Percentiles rank a stretch among this genome's conserved stretches.
Conservation (phyloP, 1,140 invertebrate genomes). For the Galleria mellonella region DNA sequence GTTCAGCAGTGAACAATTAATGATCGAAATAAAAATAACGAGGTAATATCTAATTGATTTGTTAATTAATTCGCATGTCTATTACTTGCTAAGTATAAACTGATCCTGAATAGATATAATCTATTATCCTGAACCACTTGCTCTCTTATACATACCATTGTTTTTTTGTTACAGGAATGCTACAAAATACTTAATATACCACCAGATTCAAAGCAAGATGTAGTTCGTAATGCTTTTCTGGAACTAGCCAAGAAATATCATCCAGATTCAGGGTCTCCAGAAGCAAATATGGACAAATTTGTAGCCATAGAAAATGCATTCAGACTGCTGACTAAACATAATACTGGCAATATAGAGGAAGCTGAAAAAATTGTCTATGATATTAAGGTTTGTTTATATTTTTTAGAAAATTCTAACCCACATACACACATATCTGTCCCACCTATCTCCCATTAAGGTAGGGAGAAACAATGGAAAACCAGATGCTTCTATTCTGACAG, state of each 20-base stretch:
- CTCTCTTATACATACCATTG: neutral
- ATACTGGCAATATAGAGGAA: conserved; percentile 53
- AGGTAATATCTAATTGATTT: no score
- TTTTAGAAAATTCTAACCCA: no score
- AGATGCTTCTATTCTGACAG: no score
- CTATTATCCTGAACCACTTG: no score
- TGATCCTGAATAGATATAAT: no score
- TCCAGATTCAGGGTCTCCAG: conserved; percentile 83
- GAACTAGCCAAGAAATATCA: conserved; percentile 86
- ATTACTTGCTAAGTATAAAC: no score
- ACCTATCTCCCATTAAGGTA: no score
- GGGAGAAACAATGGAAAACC: no score
- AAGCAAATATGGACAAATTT: conserved; percentile 83
- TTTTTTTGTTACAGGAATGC: conserved; percentile 74
- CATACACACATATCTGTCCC: no score
- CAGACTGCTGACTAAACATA: conserved; percentile 74
- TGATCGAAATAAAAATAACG: no score
- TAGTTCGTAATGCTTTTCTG: conserved; percentile 82
- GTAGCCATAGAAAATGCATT: conserved; percentile 78
- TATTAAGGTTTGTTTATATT: conserved; percentile 48
- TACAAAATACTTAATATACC: conserved; percentile 80
- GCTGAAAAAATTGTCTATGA: conserved; percentile 64
- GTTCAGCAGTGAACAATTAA: no score
- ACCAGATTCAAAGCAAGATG: conserved; percentile 81
- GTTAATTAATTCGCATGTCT: no score